Evolutionary conservation across 2,888 invertebrate species (phyloP), one percentile per base, ranked within the genome.

Genomic region (Drosophila mimica): DNA sequence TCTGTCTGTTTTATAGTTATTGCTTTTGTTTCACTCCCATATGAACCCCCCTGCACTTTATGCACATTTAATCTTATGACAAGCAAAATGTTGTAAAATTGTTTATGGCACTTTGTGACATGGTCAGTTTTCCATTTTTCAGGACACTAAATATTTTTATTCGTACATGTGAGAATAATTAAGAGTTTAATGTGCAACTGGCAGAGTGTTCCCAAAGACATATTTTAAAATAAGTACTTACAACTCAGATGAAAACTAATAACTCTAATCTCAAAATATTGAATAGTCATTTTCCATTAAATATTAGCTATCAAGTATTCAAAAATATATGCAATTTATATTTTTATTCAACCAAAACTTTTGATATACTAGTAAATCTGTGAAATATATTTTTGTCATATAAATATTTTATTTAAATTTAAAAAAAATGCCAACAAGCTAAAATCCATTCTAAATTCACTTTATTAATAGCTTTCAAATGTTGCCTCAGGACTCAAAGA

Each of bases 1-100:
- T 83, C 76, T 81, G 81, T 88, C 83, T 89, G 85, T 89, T 86
- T 89, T 89, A 88, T 88, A 89, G 85, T 86, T 86, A 86, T 86
- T 86, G 89, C 89, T 82, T 87, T 81, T 89, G 87, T 85, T 89
- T 81, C 85, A 40, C 70, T 63, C 56, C 54, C 48, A 31, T 59
- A 38, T 52, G 49, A 54, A 30, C 48, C 31, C 53, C 9, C 11
- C n/a, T 34, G 28, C 86, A 62, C 73, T 88, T 89, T 86, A 89
- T 89, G 90, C 88, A 88, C 85, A 82, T 86, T 86, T 86, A 89
- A 86, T 86, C 85, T 86, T 88, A 88, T 88, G 85, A 89, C 85
- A 88, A 74, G 74, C 80, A 85, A 86, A 86, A 89, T 86, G 85
- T 76, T 86, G 85, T 86, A 86, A 86, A 86, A 86, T 85, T 84